Conservation (phyloP, 1,140 invertebrate genomes). For the Caenorhabditis brenneri region DNA sequence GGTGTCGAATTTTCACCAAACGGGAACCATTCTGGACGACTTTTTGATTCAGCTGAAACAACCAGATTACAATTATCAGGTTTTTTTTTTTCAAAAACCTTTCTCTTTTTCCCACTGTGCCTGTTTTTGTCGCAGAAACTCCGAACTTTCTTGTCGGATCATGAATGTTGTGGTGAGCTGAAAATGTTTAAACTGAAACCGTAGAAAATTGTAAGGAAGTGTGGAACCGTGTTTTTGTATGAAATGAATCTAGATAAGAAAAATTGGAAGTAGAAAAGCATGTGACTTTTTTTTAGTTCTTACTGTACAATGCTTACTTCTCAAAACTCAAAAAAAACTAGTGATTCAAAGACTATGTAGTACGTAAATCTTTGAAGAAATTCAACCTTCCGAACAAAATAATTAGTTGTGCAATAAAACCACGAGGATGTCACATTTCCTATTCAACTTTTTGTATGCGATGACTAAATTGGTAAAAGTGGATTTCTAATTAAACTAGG, state of each 20-base stretch:
- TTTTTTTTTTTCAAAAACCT: not conserved
- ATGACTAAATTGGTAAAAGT: not conserved
- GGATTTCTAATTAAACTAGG: not conserved
- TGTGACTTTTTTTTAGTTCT: no score
- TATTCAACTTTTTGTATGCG: not conserved
- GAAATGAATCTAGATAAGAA: no score
- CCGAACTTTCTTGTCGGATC: not conserved
- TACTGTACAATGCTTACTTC: no score
- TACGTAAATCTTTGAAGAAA: no score
- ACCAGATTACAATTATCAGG: no score
- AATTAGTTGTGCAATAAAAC: no score
- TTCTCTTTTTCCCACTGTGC: conserved; percentile 11
- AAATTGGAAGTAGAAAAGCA: no score
- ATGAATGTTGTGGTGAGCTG: not conserved
- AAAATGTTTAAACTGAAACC: not conserved
- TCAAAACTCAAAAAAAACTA: no score
- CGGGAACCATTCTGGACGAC: conserved; percentile 11
- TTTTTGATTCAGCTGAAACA: not conserved
- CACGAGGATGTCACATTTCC: no score
- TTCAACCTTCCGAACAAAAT: no score
- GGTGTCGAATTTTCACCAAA: conserved; percentile 6
- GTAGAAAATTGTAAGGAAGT: not conserved
- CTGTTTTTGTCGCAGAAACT: not conserved
- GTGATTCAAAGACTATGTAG: no score
- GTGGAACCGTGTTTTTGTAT: not conserved